Base-by-base conservation (phyloP, 2,797 vertebrate genomes). In the Acropternis orthonyx region DNA sequence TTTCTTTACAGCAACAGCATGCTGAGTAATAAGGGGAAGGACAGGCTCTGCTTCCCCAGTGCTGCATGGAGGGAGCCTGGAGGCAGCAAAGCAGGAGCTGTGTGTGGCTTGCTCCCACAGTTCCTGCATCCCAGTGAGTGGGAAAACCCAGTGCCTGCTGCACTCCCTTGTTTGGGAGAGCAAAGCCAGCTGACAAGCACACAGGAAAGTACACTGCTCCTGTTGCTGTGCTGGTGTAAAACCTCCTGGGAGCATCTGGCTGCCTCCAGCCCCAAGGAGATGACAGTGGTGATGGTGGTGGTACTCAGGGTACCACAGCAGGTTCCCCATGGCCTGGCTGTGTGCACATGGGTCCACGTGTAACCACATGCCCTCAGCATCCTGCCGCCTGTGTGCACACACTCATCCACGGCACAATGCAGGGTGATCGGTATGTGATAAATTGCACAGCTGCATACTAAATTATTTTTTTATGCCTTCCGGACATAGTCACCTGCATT, bases 291-390 rank as follows among this genome's bases (percentile, higher is more conserved):
- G 66, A 4, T 1, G 6, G 58, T 3, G 43, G 30, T 3, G 30
- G 55, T 23, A 23, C 56, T 49, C 44, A 2, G 46, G 32, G 43
- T 21, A 8, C 65, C 17, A 7, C 28, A 8, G 48, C 2, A 28
- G 26, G 48, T 1, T 80, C 27, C 54, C 36, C 0, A 0, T 9
- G 39, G 66, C 48, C 52, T 48, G 0, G 0, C 37, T 46, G 34
- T 2, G 1, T 5, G 61, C 54, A 34, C 3, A 0, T 0, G 1
- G 17, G 27, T 6, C 54, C 0, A 0, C 18, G 0, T 69, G 82
- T 69, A 59, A 18, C 58, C 26, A 9, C 93, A 68, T 1, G 82
- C 66, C 76, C 39, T 23, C 76, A 34, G 79, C 66, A 55, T n/a
- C 76, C 48, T 69, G 37, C 65, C 0, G 2, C 44, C 76, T 59